Evolutionary conservation across 2,113 vertebrate species (phyloP).

Genomic region (Indicator maculatus): DNA sequence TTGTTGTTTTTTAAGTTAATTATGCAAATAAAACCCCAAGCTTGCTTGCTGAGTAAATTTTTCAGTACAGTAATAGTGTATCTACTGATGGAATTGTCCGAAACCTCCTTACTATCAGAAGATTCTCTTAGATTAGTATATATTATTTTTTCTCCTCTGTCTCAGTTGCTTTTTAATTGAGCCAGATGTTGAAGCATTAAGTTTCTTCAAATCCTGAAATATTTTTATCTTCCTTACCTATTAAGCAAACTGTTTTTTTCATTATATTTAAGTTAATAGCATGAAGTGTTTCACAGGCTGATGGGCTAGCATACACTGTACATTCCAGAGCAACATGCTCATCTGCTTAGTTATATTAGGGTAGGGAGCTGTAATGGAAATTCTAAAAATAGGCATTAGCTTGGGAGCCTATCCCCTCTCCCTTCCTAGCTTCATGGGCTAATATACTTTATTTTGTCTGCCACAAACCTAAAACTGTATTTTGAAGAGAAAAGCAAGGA

Average conservation of each 20-base stretch:
- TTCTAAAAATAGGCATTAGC: neutral
- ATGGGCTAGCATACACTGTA: neutral
- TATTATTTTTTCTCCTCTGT: neutral
- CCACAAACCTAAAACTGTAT: neutral
- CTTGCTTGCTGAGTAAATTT: neutral
- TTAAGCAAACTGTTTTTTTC: neutral
- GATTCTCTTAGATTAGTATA: neutral
- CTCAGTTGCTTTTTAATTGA: neutral
- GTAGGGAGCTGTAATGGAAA: neutral
- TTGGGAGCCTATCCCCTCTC: neutral
- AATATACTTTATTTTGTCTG: neutral
- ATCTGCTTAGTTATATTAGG: neutral
- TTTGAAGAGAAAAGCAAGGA: neutral
- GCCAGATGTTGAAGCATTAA: neutral
- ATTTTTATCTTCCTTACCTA: neutral
- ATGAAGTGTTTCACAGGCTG: neutral
- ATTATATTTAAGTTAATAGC: neutral
- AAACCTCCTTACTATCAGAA: neutral
- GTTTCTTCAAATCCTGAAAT: neutral
- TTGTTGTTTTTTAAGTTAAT: neutral
- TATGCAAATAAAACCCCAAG: neutral
- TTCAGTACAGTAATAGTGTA: neutral
- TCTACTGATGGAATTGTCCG: neutral
- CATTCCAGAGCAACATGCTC: neutral
- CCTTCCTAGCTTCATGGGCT: neutral